These are phyloP conservation scores for Pampus argenteus DNA, from an alignment of 2,797 vertebrate genomes.

Conservation along the genomic window DNA sequence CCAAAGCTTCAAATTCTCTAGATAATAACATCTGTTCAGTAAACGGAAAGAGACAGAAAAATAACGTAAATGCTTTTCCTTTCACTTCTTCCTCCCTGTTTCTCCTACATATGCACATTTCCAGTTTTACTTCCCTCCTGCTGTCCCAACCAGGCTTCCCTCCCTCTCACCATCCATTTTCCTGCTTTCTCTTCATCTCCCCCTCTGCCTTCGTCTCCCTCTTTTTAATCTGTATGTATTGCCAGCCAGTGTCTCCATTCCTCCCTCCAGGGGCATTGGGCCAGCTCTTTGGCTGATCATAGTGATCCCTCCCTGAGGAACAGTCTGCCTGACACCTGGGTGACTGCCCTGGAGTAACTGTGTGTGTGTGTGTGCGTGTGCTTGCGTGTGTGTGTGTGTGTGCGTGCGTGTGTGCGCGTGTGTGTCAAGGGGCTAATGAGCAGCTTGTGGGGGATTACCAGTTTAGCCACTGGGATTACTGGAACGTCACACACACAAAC, in stretches of 20 bases:
- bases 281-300: constrained; percentile 72
- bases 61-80: not conserved
- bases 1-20: constrained; percentile 11
- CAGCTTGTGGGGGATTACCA: constrained; percentile 76
- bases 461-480: constrained; percentile 79
- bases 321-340: constrained; percentile 69
- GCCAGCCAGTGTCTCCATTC: constrained; percentile 61
- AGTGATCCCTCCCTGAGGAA: constrained; percentile 72
- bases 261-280: constrained; percentile 55
- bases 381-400: constrained; percentile 24
- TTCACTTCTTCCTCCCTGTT: not conserved
- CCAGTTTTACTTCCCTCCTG: constrained; percentile 9
- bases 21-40: constrained; percentile 21
- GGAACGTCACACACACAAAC: constrained; percentile 53
- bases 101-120: not conserved
- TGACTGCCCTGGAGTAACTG: constrained; percentile 60
- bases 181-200: constrained; percentile 26
- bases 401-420: constrained; percentile 28
- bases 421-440: constrained; percentile 73
- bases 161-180: constrained; percentile 15
- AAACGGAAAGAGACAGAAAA: constrained; percentile 7
- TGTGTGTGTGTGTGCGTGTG: constrained; percentile 18
- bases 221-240: constrained; percentile 68
- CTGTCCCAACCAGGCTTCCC: constrained; percentile 28
- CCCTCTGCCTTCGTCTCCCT: constrained; percentile 48